Base-by-base conservation (phyloP, 1,140 invertebrate genomes). In the Heliothis subflexa region DNA sequence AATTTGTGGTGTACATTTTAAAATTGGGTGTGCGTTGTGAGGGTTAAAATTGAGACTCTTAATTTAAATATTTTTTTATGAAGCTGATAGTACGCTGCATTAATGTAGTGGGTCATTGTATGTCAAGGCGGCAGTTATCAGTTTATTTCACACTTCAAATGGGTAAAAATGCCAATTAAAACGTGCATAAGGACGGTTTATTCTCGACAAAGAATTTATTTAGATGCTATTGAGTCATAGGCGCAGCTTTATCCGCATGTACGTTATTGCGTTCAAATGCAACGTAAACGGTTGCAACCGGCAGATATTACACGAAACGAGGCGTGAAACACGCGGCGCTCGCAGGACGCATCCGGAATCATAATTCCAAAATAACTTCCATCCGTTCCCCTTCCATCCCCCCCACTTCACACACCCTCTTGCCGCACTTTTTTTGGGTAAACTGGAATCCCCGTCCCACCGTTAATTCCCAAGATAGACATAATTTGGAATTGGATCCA, bases 401-500 rank as follows among this genome's bases (percentile, higher is more conserved):
- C 74, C 82, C 83, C 85, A 54, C 82, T 80, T 68, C 78, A 68
- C 80, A 80, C 81, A 68, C 82, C 87, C 86, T 84, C 87, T 78
- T 79, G 83, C 84, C 87, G 82, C 83, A 86, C 84, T 85, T 94
- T 94, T 93, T 94, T 93, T 93, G 89, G 89, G 89, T 92, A 93
- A 93, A 93, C 84, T 90, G 89, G 92, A 91, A 92, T 93, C 91
- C 92, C 91, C 92, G 91, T 89, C 88, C 90, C 91, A 88, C 86
- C 88, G 92, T 92, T 93, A 93, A 95, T 95, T 95, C 94, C 94
- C 94, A 95, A 94, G 94, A 94, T 93, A 93, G 91, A 94, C 92
- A 95, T 95, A 95, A 95, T 94, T 95, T 95, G 93, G 94, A 95
- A 95, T 95, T 95, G 94, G 94, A 95, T 95, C 91, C 94, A 95